Evolutionary conservation across 2,888 invertebrate genomes (phyloP).

Genomic region (Hedya salicella): DNA sequence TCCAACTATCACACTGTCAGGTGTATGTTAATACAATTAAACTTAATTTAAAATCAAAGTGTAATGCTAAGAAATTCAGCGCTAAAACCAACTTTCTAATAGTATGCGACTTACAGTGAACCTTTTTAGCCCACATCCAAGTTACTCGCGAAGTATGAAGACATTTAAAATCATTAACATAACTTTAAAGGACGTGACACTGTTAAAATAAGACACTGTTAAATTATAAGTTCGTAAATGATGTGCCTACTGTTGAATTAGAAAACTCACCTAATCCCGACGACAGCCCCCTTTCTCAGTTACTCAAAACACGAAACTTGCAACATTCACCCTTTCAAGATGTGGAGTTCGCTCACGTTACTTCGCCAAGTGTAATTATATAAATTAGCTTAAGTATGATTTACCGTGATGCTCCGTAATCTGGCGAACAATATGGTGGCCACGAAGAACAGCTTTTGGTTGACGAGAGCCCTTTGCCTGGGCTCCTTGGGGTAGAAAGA

Average conservation of each 20-base stretch:
- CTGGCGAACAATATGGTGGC: slow-evolving; percentile 65
- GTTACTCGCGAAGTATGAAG: neutral
- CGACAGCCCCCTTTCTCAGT: slow-evolving; percentile 22
- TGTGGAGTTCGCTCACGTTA: neutral
- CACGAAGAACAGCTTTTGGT: slow-evolving; percentile 75
- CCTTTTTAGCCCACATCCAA: no score
- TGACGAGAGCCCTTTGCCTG: slow-evolving; percentile 69
- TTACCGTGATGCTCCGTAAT: slow-evolving; percentile 47
- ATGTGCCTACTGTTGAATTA: neutral
- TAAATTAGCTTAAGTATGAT: slow-evolving; percentile 32
- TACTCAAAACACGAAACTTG: slow-evolving; percentile 43
- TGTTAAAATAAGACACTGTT: neutral
- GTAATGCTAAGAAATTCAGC: neutral
- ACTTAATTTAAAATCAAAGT: no score
- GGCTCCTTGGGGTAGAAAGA: slow-evolving; percentile 79
- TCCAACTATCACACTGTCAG: no score
- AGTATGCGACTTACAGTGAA: no score
- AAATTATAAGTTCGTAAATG: neutral
- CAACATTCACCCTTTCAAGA: slow-evolving; percentile 46
- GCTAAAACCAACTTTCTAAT: no score
- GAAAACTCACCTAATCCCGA: neutral
- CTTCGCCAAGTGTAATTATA: slow-evolving; percentile 36
- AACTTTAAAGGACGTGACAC: neutral
- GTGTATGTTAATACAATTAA: no score
- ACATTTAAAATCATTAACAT: neutral